Base-by-base conservation (phyloP, 2,113 vertebrate species). In the Eurypyga helias region DNA sequence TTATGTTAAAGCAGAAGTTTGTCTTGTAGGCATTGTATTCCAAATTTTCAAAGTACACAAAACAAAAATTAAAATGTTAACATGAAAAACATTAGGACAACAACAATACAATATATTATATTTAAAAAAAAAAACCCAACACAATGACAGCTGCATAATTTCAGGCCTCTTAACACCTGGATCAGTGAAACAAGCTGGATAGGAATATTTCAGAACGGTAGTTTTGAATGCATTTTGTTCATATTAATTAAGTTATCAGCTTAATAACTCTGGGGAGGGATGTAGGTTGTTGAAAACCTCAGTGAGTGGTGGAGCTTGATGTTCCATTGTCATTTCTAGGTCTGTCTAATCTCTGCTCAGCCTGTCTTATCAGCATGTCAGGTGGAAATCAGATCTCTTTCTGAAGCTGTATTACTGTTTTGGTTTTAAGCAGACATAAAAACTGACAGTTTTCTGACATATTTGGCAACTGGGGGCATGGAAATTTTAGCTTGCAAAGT, bases 371-470 rank as follows among this genome's bases (percentile, higher is more conserved):
- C 96, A 89, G 52, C 77, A 67, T 0, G 9, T 87, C 94, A 92
- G 85, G 57, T 70, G 84, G 72, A 94, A 91, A 95, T 94, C 80
- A 76, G 62, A 76, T 76, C 28, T 88, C 46, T 52, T 65, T 71
- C 76, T 87, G 83, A 70, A 81, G n/a, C 65, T 49, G 72, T 31
- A 65, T 76, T 91, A 51, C 67, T 79, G 69, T 60, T 90, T 71
- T 87, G 34, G 60, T 94, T 92, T 75, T 52, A 81, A 89, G 54
- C 55, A 78, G 76, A 66, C 61, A 79, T 33, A 71, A 89, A 87
- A 76, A 13, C 60, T 86, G 90, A 55, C 70, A 80, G 65, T 49
- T 87, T 85, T 34, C 76, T 96, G 95, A 90, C 86, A 73, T 79
- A 86, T 60, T 38, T 80, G 34, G 65, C 83, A 88, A 82, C 11